Base-by-base conservation (phyloP, 2,113 vertebrate species). In the Gymnocephalus cernua region DNA sequence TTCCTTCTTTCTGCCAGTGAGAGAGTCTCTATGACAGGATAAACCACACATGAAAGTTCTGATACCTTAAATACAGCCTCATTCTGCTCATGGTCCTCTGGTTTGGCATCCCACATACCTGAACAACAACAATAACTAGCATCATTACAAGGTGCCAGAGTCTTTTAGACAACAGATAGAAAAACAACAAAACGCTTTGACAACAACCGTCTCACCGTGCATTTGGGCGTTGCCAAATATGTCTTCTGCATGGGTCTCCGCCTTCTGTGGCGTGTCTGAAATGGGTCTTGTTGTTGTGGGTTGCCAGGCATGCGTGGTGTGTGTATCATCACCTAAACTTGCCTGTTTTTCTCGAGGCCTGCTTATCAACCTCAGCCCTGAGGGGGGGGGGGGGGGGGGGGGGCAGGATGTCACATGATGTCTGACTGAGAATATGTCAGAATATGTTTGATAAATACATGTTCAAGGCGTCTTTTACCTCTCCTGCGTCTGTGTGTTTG, bases 11-110 rank as follows among this genome's bases (percentile, higher is more conserved):
- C 35, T 45, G 38, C 48, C 59, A 57, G 4, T 48, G 53, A 45
- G 48, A 68, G 35, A 57, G n/a, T 51, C 47, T 69, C 21, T 16
- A 15, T 29, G 7, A 27, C 11, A 25, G 38, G 4, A 27, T 58
- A 21, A 47, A 12, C 15, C n/a, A 16, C 48, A 29, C 10, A 25
- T 32, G 7, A 50, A 63, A 23, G 25, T 11, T 41, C 1, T 47
- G 18, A 12, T 86, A 93, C 93, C 94, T 93, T 85, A 50, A 92
- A 78, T 71, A 92, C 94, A 11, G 91, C 93, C 59, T 94, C 93
- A 29, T 80, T 89, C 50, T 95, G 93, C 75, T 95, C 95, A 53
- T 92, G 83, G 27, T 93, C 91, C 6, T 89, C 92, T 18, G 71
- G 32, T 61, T 83, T 76, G 56, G 72, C 54, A 6, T 89, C 82